phyloP scores from a whole-genome alignment of 2,888 invertebrate species.

The Acanthopleura granulata region DNA sequence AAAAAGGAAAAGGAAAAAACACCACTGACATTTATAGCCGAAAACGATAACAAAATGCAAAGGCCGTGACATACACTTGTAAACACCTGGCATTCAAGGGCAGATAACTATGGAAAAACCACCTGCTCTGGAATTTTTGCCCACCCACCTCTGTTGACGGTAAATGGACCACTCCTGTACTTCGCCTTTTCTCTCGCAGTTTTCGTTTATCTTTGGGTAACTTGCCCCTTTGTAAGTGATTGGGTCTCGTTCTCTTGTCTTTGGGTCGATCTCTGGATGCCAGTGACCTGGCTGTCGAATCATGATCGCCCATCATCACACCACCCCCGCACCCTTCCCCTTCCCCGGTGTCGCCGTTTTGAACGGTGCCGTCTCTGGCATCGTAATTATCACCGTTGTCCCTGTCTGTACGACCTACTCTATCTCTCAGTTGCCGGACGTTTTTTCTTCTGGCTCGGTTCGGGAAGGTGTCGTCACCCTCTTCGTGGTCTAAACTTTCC shows the following conservation, averaged over 20 bases:
- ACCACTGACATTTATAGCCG: too few relatives aligned
- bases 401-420: slow-evolving; percentile 56
- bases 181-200: slow-evolving; percentile 74
- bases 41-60: too few relatives aligned
- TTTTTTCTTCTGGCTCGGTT: slow-evolving; percentile 73
- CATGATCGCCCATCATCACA: slow-evolving; percentile 43
- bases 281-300: slow-evolving; percentile 63
- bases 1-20: too few relatives aligned
- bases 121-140: too few relatives aligned
- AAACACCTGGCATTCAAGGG: too few relatives aligned
- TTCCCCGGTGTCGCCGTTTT: slow-evolving; percentile 41
- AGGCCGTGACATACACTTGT: too few relatives aligned
- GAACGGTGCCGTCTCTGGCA: slow-evolving; percentile 30
- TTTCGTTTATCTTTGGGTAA: slow-evolving; percentile 75
- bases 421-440: slow-evolving; percentile 72
- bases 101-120: too few relatives aligned
- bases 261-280: slow-evolving; percentile 62
- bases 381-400: slow-evolving; percentile 36
- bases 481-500: slow-evolving; percentile 74
- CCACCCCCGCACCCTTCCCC: slow-evolving; percentile 27
- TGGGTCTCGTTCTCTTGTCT: slow-evolving; percentile 71
- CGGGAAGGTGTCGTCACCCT: slow-evolving; percentile 67
- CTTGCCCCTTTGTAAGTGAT: slow-evolving; percentile 74
- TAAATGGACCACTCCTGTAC: slow-evolving; percentile 75
- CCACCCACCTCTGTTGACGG: slow-evolving; percentile 74